A percentile compares a stretch with the other conserved stretches of the same genome.
Conservation (phyloP, 2,113 vertebrate species). For the Gymnogyps californianus region DNA sequence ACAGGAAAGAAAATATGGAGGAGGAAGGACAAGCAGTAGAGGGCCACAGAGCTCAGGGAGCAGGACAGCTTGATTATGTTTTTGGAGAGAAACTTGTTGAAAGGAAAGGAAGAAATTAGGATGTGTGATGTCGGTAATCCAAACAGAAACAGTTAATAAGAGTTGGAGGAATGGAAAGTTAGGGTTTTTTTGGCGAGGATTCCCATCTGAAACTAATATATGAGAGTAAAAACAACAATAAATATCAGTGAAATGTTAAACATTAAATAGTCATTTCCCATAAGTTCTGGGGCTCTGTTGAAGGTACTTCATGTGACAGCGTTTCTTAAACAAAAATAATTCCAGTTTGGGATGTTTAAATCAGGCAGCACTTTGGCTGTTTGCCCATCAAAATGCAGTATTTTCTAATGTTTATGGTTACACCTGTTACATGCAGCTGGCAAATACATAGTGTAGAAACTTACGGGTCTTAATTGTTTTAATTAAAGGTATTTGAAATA, state of each 20-base stretch:
- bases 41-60: neutral
- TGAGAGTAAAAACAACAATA: neutral
- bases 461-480: neutral
- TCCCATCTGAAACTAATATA: neutral
- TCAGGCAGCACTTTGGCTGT: neutral
- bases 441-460: neutral
- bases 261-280: neutral
- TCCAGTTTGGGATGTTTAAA: neutral
- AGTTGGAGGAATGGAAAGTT: neutral
- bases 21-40: neutral
- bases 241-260: neutral
- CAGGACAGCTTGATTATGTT: neutral
- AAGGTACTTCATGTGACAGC: neutral
- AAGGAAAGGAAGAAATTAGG: neutral
- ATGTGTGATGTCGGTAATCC: neutral
- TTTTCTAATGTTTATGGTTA: neutral
- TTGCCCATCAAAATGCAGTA: neutral
- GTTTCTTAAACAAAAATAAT: neutral
- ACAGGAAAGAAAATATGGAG: neutral
- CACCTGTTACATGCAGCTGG: slow-evolving; percentile 7
- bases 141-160: neutral
- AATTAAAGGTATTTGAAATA: neutral
- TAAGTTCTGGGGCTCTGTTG: neutral
- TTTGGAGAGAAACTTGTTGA: neutral
- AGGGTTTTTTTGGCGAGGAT: neutral